phyloP scores from a whole-genome alignment of 2,797 vertebrate genomes.

The Anabas testudineus region DNA sequence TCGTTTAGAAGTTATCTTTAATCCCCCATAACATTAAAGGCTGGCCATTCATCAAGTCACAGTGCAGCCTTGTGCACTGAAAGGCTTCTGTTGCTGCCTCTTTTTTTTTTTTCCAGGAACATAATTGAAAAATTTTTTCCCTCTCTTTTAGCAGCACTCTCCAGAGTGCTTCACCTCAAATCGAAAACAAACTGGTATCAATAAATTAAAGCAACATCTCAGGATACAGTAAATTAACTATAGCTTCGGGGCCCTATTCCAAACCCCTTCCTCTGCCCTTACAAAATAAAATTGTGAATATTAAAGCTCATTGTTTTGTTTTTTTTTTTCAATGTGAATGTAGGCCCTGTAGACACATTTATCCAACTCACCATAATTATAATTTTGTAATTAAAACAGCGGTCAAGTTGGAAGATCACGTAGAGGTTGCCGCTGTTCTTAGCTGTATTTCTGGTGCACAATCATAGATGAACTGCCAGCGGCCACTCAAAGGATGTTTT shows the following conservation, averaged over 20 bases:
- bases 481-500: conserved; percentile 72
- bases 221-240: conserved; percentile 71
- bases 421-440: conserved; percentile 68
- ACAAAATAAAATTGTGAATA: conserved; percentile 38
- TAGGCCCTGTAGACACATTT: conserved; percentile 58
- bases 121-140: conserved; percentile 79
- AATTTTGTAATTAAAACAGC: conserved; percentile 76
- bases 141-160: conserved; percentile 53
- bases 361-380: conserved; percentile 67
- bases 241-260: conserved; percentile 54
- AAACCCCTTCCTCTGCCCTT: conserved; percentile 40
- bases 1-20: conserved; percentile 87
- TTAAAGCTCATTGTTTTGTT: conserved; percentile 47
- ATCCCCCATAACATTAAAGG: conserved; percentile 87
- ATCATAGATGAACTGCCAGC: conserved; percentile 63
- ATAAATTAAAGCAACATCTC: conserved; percentile 79
- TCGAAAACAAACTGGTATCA: conserved; percentile 79
- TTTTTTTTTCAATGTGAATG: conserved; percentile 10
- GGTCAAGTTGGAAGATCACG: conserved; percentile 75
- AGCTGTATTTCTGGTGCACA: conserved; percentile 63
- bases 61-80: conserved; percentile 81
- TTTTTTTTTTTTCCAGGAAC: conserved; percentile 73
- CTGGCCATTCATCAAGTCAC: conserved; percentile 86
- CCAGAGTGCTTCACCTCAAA: conserved; percentile 69
- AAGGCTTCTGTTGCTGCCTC: conserved; percentile 77